Evolutionary conservation across 2,113 vertebrate species (phyloP), one percentile per base, ranked within the genome.

Genomic region (Macroglossus sobrinus): DNA sequence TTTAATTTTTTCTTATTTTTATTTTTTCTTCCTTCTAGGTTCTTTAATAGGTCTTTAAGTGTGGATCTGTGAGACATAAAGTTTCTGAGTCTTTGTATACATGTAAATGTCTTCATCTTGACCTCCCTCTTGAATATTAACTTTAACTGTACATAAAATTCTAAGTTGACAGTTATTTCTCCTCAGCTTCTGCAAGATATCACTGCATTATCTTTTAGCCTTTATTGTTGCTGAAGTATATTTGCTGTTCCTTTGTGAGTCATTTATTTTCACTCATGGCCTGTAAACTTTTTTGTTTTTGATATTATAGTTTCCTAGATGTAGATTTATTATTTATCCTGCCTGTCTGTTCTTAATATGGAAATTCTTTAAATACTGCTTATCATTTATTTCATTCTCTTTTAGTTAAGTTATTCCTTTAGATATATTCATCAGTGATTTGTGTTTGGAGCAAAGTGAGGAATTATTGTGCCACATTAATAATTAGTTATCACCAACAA

Each of bases 1-100:
- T 47, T 47, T 47, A 47, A 45, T 45, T 45, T 45, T 45, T 45
- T 45, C 45, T 45, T 45, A 45, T 45, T 45, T 50, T 50, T 14
- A 50, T 50, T 50, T 50, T 50, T 50, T 50, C 50, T 87, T 92
- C 24, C 38, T 80, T 47, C 26, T 74, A 30, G 3, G 1, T 80
- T 45, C 45, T 71, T 82, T 88, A 68, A 76, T 40, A 69, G 53
- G 38, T 50, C 40, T 84, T n/a, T 50, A 84, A 63, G 21, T 33
- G 19, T 90, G 57, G 66, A 40, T 69, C 7, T 50, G 40, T 84
- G 28, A 94, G 11, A 33, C 2, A 68, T 40, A 45, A 13, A 57
- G 30, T 47, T 94, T 90, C 53, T 76, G 76, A 76, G n/a, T 66
- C 95, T 92, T 88, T 55, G 24, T 55, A 74, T 66, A 81, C n/a